Evolutionary conservation across 2,888 invertebrate species (phyloP), one percentile per base, ranked within the genome.

Genomic region (Aspidapion aeneum): DNA sequence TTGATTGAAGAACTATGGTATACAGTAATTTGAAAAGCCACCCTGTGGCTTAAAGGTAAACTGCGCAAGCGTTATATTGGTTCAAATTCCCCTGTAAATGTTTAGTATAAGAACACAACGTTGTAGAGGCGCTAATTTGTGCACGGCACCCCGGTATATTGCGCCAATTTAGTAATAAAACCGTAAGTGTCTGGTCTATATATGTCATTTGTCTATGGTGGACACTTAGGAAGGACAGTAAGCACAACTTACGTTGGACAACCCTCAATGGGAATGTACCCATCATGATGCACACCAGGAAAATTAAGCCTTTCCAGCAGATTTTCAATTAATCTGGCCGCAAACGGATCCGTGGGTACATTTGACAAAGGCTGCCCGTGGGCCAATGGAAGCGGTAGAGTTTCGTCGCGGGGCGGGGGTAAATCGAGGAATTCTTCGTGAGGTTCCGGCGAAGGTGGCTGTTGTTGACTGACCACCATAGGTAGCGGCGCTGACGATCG

Each of bases 281-380:
- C 82, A 22, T 79, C 75, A 7, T 76, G 75, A 67, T 84, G 83
- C 51, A 79, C 78, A 1, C 80, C 74, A 48, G 90, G 89, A 73
- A 93, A 92, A 69, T 87, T 86, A 7, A 91, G 86, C 70, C 87
- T 86, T 63, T 87, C 85, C 70, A 96, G 79, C 64, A 96, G 82
- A 1, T 87, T 84, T 51, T 84, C 80, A 56, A 91, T 84, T 21
- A 93, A 80, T 58, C 86, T 84, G 59, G 85, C 85, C 76, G 88
- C 90, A 76, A 96, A 96, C 0, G 96, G 96, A 84, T 96, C 91
- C 48, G 90, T 84, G 60, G 84, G 80, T 64, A 74, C 73, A 21
- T 69, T 66, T 22, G 72, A 70, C 49, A 77, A 57, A 18, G 76
- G 76, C 35, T 35, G 35, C 12, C 35, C 35, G 3, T 35, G 3